phyloP scores from a whole-genome alignment of 2,888 invertebrate genomes.

The Rhingia rostrata region DNA sequence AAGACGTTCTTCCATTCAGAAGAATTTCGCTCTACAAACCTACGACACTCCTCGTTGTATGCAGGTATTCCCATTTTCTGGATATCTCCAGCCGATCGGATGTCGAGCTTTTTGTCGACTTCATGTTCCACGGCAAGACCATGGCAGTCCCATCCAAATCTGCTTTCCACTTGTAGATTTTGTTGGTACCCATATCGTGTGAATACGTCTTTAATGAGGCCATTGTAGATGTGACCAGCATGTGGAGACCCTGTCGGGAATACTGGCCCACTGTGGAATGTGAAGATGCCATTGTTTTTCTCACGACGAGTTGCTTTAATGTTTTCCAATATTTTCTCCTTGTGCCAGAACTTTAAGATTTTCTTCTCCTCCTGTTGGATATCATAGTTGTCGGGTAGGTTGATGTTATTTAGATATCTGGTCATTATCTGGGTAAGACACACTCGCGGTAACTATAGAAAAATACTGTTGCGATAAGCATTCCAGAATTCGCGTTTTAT shows the following conservation, averaged over 20 bases:
- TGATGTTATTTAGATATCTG: constrained; percentile 26
- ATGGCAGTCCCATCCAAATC: constrained; percentile 99
- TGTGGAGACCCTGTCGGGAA: constrained; percentile 98
- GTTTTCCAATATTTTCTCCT: constrained; percentile 92
- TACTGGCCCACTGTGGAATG: constrained; percentile 98
- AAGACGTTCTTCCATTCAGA: constrained; percentile 93
- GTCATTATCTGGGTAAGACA: constrained; percentile 8
- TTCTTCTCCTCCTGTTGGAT: constrained; percentile 88
- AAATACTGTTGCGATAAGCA: neutral
- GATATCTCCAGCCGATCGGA: constrained; percentile 97
- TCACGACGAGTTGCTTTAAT: constrained; percentile 84
- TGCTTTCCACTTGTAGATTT: constrained; percentile 92
- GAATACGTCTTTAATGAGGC: constrained; percentile 97
- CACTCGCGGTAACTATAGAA: too few species aligned
- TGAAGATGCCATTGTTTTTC: constrained; percentile 85
- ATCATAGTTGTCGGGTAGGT: constrained; percentile 46
- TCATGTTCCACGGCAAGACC: constrained; percentile 96
- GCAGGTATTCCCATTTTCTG: constrained; percentile 96
- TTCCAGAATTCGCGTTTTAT: neutral
- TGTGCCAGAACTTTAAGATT: constrained; percentile 91
- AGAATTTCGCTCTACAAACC: constrained; percentile 96
- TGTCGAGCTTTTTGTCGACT: constrained; percentile 92
- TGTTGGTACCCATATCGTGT: constrained; percentile 95
- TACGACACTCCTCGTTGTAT: constrained; percentile 96
- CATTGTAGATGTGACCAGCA: constrained; percentile 97